Evolutionary conservation across 2,797 vertebrate species (phyloP), one percentile per base, ranked within the genome.

Genomic region (Artibeus lituratus): DNA sequence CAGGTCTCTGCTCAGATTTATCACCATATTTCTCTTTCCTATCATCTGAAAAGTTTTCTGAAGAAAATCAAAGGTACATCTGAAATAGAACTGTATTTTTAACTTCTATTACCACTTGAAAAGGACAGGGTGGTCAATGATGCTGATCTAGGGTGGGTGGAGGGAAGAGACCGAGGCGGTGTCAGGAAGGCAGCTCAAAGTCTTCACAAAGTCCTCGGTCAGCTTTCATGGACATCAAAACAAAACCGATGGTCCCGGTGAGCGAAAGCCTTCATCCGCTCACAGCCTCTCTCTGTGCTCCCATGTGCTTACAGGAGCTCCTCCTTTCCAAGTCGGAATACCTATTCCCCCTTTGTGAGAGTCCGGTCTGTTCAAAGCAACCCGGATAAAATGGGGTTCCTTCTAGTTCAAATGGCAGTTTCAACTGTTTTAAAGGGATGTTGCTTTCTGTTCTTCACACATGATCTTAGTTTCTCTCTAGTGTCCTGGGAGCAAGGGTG

Each of bases 31-130:
- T 95, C 92, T 95, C 81, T 94, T 95, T 95, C 86, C 95, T 97
- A 91, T 95, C 96, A 93, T 97, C 95, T 85, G 67, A 96, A 96
- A 92, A 90, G 94, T 94, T 86, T 96, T 97, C 32, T 97, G 96
- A 98, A 96, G 95, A 94, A 96, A 96, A 97, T 96, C 95, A 98
- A 97, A 98, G 96, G 96, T 97, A 94, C 94, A 69, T 87, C 97
- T 91, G 97, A 98, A 98, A 97, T 98, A 98, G 97, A 97, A 97
- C 55, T 94, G 96, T 97, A 97, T 98, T 98, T 98, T 98, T 97
- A 98, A 98, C 96, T 94, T 84, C 95, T 93, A 95, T 97, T 44
- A 94, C 95, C 89, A 93, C 96, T 95, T 97, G 88, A 98, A 97
- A 97, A 97, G 95, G 83, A 47, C 74, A 78, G 53, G 59, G 74